Evolutionary conservation across 2,797 vertebrate species (phyloP).

Genomic region (Otolemur crassicaudatus): DNA sequence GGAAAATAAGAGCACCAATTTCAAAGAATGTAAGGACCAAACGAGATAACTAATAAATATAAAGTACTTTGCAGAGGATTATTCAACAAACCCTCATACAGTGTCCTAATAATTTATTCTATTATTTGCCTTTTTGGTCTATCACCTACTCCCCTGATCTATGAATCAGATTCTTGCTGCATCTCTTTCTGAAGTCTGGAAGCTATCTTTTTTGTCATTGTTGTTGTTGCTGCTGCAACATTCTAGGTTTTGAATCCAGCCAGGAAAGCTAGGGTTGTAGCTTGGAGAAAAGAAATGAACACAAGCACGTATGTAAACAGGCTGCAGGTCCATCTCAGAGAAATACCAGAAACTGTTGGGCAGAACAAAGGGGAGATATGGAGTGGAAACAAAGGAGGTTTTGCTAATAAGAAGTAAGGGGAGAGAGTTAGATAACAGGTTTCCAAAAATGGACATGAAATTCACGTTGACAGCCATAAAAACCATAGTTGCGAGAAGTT

Average conservation of each 20-base stretch:
- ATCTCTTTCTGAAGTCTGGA: neutral
- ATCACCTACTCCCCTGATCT: neutral
- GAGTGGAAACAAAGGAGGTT: neutral
- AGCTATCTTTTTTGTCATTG: neutral
- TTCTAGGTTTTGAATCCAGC: neutral
- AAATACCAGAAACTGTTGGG: neutral
- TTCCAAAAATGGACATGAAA: neutral
- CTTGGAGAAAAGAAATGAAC: neutral
- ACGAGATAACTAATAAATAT: neutral
- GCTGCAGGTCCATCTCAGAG: neutral
- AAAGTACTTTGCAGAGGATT: neutral
- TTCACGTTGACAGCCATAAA: neutral
- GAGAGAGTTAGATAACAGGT: neutral
- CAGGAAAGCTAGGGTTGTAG: neutral
- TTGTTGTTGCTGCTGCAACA: neutral
- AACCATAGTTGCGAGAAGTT: neutral
- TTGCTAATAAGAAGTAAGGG: neutral
- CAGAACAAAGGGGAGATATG: neutral
- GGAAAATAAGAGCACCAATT: neutral
- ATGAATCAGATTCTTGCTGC: neutral
- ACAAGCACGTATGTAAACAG: neutral
- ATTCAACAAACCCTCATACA: neutral
- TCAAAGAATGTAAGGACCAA: neutral
- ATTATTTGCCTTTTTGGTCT: neutral
- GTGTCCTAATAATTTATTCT: neutral